A percentile compares a stretch with the other conserved stretches of the same genome.
phyloP scores from a whole-genome alignment of 2,888 invertebrate species.

The Sphecodes monilicornis region DNA sequence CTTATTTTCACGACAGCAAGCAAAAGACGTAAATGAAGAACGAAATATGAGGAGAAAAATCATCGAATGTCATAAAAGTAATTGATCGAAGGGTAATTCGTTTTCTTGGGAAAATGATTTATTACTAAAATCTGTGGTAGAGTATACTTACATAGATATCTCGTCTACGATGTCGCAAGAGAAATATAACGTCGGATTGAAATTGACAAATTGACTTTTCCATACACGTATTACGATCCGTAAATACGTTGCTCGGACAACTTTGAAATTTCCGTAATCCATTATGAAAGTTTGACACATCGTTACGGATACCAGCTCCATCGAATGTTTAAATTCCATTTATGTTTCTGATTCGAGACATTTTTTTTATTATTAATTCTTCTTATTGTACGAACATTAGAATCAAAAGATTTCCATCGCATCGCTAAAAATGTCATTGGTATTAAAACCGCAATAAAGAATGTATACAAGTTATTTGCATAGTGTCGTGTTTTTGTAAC shows the following conservation, averaged over 20 bases:
- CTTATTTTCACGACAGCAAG: not conserved
- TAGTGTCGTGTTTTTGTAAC: not conserved
- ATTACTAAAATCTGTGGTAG: constrained; percentile 24
- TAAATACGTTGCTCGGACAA: not conserved
- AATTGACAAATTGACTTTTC: constrained; percentile 37
- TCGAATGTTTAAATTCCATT: not conserved
- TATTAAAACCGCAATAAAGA: not conserved
- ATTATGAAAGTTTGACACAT: constrained; percentile 3
- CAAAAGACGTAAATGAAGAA: not conserved
- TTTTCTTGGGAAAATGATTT: constrained; percentile 22
- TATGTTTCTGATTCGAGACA: not conserved
- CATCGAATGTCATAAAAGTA: not conserved
- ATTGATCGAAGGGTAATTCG: constrained; percentile 23
- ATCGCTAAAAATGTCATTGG: not conserved
- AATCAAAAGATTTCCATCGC: not conserved
- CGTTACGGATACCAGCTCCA: not conserved
- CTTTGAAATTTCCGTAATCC: not conserved
- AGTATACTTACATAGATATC: constrained; percentile 37
- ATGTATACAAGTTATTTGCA: not conserved
- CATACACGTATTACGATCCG: not conserved
- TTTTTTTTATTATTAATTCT: not conserved
- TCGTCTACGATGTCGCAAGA: constrained; percentile 13
- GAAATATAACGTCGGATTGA: constrained; percentile 21
- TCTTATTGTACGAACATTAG: not conserved
- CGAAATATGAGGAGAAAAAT: not conserved